These are phyloP conservation scores for Plagiodera versicolora DNA, from an alignment of 2,888 invertebrate genomes.

Conservation along the genomic window DNA sequence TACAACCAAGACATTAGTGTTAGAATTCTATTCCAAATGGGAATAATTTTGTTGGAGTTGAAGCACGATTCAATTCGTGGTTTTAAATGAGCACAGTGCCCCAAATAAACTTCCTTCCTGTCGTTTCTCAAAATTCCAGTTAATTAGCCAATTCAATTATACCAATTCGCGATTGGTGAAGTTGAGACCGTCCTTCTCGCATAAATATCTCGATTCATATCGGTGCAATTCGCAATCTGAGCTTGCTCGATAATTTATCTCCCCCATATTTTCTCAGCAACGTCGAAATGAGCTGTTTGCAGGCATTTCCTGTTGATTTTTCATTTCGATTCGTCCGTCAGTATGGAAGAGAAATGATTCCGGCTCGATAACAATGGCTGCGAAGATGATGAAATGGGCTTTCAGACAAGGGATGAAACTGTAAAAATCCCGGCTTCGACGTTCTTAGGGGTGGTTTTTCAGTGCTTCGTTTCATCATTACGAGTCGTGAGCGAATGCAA, in stretches of 20 bases:
- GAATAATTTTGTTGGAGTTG: no score
- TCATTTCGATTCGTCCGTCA: constrained; percentile 9
- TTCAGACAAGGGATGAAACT: neutral
- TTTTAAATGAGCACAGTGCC: no score
- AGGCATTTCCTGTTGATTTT: constrained; percentile 25
- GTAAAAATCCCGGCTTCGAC: neutral
- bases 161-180: no score
- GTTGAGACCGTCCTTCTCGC: neutral
- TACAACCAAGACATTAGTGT: no score
- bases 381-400: neutral
- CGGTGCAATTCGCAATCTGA: constrained; percentile 1
- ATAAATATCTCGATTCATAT: neutral
- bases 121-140: constrained; percentile 28
- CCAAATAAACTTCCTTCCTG: no score
- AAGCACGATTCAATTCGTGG: no score
- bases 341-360: neutral
- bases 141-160: neutral
- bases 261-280: constrained; percentile 8
- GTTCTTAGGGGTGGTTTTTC: neutral
- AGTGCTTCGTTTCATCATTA: neutral
- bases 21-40: no score
- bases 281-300: constrained; percentile 18
- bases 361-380: neutral
- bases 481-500: neutral
- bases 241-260: constrained; percentile 12